Base-by-base conservation (phyloP, 2,888 invertebrate species). In the Nomada ruficornis region DNA sequence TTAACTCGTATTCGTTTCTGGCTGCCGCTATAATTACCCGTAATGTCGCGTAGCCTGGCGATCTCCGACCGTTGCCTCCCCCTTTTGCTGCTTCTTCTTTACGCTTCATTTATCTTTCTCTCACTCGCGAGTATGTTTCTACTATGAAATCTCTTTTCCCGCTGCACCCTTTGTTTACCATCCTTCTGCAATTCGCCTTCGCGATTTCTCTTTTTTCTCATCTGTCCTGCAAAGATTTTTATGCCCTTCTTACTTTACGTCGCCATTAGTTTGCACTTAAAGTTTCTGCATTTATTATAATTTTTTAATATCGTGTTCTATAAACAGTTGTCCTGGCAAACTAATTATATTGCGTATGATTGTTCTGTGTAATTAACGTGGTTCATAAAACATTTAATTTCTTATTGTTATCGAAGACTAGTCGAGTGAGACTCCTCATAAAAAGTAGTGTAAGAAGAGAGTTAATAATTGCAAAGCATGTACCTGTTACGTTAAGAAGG, bases 1-100 rank as follows among this genome's bases (percentile, higher is more conserved):
- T 88, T 83, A 90, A 83, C 87, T 86, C 80, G 81, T 81, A 83
- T 86, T 82, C 80, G 84, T 82, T 90, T 88, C 87, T 88, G 86
- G 85, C 89, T 86, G 88, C 88, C 85, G 77, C 84, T 79, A 86
- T 89, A 89, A 90, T 91, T 89, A 89, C 85, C 86, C 86, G 85
- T 86, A 89, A 89, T 89, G 89, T 83, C 85, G 86, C 86, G 72
- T 82, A 85, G 82, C 83, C 71, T 75, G 60, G 77, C 82, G 71
- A 84, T 82, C 79, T 68, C 69, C 77, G 68, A 63, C 64, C 77
- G 44, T 72, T 52, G 47, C 60, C 73, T 63, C 77, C 65, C 70
- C 42, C 63, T 60, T 52, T 26, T 15, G 36, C 42, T 26, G 55
- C 13, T 62, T 63, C 81, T 68, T 80, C 67, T 60, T 10, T 10